These are phyloP conservation scores for Lepas anatifera DNA, from an alignment of 2,888 invertebrate species.

Conservation along the genomic window DNA sequence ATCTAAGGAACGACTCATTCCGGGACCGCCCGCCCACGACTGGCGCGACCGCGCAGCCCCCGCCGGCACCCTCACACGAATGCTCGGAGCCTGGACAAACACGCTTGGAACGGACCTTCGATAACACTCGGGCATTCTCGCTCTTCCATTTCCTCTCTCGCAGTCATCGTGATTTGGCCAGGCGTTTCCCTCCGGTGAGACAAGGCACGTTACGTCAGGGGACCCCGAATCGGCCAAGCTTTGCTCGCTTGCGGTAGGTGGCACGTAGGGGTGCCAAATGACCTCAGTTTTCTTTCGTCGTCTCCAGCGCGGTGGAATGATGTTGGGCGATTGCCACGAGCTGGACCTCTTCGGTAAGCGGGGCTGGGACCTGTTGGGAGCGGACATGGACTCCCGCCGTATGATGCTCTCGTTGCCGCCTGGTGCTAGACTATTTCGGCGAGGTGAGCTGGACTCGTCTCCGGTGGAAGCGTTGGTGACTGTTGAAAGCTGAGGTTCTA, in stretches of 20 bases:
- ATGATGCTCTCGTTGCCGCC: background rate
- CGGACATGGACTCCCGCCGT: background rate
- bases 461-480: background rate
- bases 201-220: background rate
- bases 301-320: background rate
- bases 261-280: slow-evolving; percentile 23
- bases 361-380: background rate
- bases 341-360: background rate
- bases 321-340: background rate
- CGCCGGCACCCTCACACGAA: background rate
- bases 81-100: background rate
- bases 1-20: background rate
- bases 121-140: no score
- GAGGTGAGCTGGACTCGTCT: background rate
- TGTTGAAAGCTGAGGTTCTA: background rate
- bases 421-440: background rate
- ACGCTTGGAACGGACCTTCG: background rate
- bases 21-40: background rate
- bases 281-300: slow-evolving; percentile 20
- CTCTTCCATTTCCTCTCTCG: no score
- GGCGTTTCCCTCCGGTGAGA: no score
- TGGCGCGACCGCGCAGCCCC: background rate
- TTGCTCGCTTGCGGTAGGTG: slow-evolving; percentile 13
- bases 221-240: background rate
- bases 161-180: no score